Percentiles rank a stretch among this genome's conserved stretches.
Conservation (phyloP, 2,797 vertebrate species). For the Cercopithecus diana region DNA sequence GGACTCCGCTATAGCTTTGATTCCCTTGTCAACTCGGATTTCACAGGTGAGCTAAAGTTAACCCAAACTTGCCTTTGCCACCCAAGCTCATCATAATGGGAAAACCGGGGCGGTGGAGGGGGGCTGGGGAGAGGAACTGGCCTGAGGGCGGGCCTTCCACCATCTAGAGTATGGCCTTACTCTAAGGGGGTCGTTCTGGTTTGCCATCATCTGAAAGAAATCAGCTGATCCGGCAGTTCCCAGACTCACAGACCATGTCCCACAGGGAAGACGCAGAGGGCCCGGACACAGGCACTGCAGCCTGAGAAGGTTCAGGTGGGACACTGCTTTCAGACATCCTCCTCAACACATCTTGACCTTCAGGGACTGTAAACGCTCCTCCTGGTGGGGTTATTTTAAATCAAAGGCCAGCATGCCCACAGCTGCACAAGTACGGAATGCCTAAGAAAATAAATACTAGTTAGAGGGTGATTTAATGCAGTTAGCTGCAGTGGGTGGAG, state of each 20-base stretch:
- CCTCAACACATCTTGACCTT: constrained; percentile 76
- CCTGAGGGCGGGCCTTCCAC: constrained; percentile 43
- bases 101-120: neutral
- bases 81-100: constrained; percentile 64
- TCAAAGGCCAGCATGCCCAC: constrained; percentile 82
- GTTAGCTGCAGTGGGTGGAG: constrained; percentile 83
- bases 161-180: constrained; percentile 11
- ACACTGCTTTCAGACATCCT: constrained; percentile 62
- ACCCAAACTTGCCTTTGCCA: constrained; percentile 71
- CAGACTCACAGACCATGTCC: constrained; percentile 55
- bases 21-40: constrained; percentile 72
- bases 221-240: constrained; percentile 55
- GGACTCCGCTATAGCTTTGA: constrained; percentile 69
- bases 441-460: constrained; percentile 87
- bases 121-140: neutral
- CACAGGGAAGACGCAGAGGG: constrained; percentile 53
- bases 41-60: constrained; percentile 76
- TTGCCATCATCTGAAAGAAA: constrained; percentile 77
- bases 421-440: constrained; percentile 83
- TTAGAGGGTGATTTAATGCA: constrained; percentile 83
- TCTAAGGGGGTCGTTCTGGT: constrained; percentile 61
- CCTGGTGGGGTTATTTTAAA: constrained; percentile 83
- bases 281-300: constrained; percentile 36
- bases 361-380: constrained; percentile 74
- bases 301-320: constrained; percentile 71